A percentile compares a stretch with the other conserved stretches of the same genome.
Conservation (phyloP, 2,797 vertebrate species). For the Eurystomus glaucurus region DNA sequence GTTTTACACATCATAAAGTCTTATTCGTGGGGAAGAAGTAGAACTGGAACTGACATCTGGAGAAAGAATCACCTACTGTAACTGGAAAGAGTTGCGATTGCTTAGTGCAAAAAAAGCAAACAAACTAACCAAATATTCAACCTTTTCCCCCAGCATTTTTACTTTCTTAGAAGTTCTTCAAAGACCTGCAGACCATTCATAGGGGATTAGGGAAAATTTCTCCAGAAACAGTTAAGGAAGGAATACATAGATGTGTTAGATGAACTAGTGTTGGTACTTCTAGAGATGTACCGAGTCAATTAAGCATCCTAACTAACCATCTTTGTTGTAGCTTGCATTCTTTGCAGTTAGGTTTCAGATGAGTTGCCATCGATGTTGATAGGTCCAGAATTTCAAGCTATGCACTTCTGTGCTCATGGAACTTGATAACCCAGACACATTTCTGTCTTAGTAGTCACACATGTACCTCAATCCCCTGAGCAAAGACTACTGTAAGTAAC, state of each 20-base stretch:
- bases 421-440: neutral
- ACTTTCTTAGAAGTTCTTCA: neutral
- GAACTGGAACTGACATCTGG: neutral
- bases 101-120: neutral
- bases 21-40: neutral
- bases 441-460: neutral
- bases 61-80: neutral
- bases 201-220: neutral
- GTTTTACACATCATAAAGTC: neutral
- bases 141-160: neutral
- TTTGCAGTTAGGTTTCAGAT: neutral
- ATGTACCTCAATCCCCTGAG: neutral
- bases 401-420: neutral
- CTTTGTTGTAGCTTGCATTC: neutral
- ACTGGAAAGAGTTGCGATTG: neutral
- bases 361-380: rapidly evolving
- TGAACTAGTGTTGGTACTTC: neutral
- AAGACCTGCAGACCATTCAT: neutral
- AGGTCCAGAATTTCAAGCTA: neutral
- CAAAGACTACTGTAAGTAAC: neutral
- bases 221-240: neutral
- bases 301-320: neutral
- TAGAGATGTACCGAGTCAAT: neutral
- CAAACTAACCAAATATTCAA: neutral
- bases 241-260: neutral